A percentile compares a stretch with the other conserved stretches of the same genome.
Evolutionary conservation across 2,113 vertebrate species (phyloP).

Genomic region (Hirundichthys speculiger): DNA sequence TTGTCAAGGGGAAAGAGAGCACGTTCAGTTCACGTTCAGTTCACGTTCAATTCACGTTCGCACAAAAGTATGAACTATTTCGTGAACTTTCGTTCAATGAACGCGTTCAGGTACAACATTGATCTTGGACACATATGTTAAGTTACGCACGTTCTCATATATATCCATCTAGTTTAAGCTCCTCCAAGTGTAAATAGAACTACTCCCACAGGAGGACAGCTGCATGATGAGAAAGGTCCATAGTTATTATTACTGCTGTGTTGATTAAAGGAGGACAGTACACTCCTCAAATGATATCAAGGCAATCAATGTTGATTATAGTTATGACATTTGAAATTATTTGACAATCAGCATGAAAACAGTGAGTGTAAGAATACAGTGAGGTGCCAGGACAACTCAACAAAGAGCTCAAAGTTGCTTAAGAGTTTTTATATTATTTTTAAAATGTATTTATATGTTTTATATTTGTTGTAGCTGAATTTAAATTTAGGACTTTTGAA

Average conservation of each 20-base stretch:
- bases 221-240: constrained; percentile 42
- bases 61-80: too few species aligned
- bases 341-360: constrained; percentile 8
- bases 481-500: too few species aligned
- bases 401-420: background rate
- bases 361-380: background rate
- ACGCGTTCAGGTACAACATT: too few species aligned
- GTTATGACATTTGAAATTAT: background rate
- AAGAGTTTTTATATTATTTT: too few species aligned
- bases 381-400: background rate
- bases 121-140: constrained; percentile 13
- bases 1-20: too few species aligned
- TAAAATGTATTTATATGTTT: too few species aligned
- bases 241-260: constrained; percentile 38
- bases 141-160: constrained; percentile 7
- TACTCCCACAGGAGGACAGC: constrained; percentile 66
- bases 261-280: constrained; percentile 60
- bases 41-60: too few species aligned
- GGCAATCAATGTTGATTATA: constrained; percentile 22
- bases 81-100: too few species aligned
- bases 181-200: constrained; percentile 75
- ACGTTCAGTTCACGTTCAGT: too few species aligned
- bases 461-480: too few species aligned
- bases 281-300: constrained; percentile 4
- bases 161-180: constrained; percentile 2